These are phyloP conservation scores for Caenorhabditis zanzibari DNA, from an alignment of 2,888 invertebrate genomes.

Conservation along the genomic window DNA sequence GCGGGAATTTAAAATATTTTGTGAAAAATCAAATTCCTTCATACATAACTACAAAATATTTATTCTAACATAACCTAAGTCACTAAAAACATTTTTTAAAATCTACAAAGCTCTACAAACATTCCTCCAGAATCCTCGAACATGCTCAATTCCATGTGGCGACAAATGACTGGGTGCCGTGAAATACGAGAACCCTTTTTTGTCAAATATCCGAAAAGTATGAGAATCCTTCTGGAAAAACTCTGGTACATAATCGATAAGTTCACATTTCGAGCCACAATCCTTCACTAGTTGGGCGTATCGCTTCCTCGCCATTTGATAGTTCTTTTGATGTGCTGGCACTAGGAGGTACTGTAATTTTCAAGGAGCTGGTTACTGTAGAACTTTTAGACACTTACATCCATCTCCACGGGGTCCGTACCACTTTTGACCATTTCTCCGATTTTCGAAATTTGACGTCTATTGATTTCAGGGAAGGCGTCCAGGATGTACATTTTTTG, in stretches of 20 bases:
- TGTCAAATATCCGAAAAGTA: conserved; percentile 37
- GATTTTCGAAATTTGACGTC: not conserved
- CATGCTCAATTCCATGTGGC: conserved; percentile 40
- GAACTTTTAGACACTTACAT: not conserved
- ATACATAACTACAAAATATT: no score
- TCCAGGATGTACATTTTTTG: conserved; percentile 35
- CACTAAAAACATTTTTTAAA: not conserved
- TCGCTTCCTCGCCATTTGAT: conserved; percentile 6
- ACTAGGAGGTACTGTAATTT: conserved; percentile 2
- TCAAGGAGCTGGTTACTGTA: not conserved
- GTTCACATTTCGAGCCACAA: conserved; percentile 38
- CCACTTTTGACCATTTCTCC: not conserved
- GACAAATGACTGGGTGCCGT: conserved; percentile 29
- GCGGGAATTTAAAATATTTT: no score
- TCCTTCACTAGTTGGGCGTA: conserved; percentile 33
- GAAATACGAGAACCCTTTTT: conserved; percentile 43
- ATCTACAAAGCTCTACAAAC: conserved; percentile 30
- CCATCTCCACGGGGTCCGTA: conserved; percentile 16
- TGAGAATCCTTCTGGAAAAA: conserved; percentile 23
- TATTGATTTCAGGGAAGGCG: conserved; percentile 3
- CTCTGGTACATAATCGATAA: conserved; percentile 43
- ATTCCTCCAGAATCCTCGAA: conserved; percentile 37
- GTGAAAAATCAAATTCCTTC: no score
- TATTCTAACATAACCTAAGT: no score
- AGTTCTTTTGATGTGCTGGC: not conserved